phyloP scores from a whole-genome alignment of 1,140 invertebrate species.

The Heliothis virescens region DNA sequence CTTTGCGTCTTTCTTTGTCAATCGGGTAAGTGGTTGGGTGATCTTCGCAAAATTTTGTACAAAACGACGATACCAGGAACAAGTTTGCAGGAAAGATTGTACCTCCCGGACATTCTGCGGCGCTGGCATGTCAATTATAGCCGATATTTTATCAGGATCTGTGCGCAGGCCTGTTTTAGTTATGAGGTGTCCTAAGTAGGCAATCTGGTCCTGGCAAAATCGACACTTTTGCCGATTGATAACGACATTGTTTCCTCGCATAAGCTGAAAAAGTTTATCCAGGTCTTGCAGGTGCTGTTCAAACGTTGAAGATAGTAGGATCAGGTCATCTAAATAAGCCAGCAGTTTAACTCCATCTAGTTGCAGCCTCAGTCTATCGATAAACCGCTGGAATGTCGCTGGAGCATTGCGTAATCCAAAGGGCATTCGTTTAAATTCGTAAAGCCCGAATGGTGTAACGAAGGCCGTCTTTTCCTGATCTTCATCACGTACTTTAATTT shows the following conservation, averaged over 20 bases:
- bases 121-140: slow-evolving; percentile 56
- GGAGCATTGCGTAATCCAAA: slow-evolving; percentile 75
- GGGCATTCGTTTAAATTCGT: slow-evolving; percentile 58
- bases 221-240: too few species aligned
- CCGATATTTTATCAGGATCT: slow-evolving; percentile 65
- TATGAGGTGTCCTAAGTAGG: slow-evolving; percentile 70
- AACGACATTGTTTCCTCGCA: too few species aligned
- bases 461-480: slow-evolving; percentile 41
- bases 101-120: slow-evolving; percentile 63
- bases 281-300: slow-evolving; percentile 44
- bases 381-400: slow-evolving; percentile 77
- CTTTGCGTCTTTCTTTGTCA: slow-evolving; percentile 44
- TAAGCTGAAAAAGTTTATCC: slow-evolving; percentile 23
- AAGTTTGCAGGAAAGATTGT: slow-evolving; percentile 54
- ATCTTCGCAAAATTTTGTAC: slow-evolving; percentile 46
- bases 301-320: slow-evolving; percentile 58
- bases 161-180: slow-evolving; percentile 60
- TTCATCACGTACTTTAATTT: too few species aligned
- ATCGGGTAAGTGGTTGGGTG: slow-evolving; percentile 42
- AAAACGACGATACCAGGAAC: slow-evolving; percentile 52
- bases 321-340: slow-evolving; percentile 78
- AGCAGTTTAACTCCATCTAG: slow-evolving; percentile 57
- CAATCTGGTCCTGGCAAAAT: too few species aligned
- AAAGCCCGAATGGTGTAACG: slow-evolving; percentile 45
- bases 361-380: slow-evolving; percentile 61